Evolutionary conservation across 1,140 invertebrate genomes (phyloP).

Genomic region (Eulimnadia texana): DNA sequence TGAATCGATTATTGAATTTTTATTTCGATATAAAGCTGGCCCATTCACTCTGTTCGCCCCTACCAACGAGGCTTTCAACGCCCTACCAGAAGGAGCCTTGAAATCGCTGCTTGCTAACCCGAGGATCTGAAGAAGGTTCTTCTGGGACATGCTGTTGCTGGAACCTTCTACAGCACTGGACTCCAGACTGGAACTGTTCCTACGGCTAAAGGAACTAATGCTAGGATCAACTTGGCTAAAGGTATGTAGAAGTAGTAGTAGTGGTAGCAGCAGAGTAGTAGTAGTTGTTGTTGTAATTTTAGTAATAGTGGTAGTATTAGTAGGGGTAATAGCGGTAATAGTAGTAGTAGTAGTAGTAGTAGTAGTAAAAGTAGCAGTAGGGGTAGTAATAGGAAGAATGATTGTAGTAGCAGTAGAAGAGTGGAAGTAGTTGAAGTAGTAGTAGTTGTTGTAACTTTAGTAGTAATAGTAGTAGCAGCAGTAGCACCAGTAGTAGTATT

Average conservation of each 20-base stretch:
- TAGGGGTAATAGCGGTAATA: too few species aligned
- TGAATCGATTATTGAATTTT: constrained; percentile 19
- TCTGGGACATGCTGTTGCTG: constrained; percentile 58
- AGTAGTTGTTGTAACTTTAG: too few species aligned
- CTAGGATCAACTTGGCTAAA: neutral
- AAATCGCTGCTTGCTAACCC: constrained; percentile 39
- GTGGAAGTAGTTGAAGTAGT: too few species aligned
- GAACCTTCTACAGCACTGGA: constrained; percentile 61
- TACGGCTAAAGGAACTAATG: constrained; percentile 2
- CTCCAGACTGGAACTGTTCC: constrained; percentile 30
- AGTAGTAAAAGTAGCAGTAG: too few species aligned
- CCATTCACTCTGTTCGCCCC: constrained; percentile 71
- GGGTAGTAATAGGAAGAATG: too few species aligned
- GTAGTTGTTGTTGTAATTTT: too few species aligned
- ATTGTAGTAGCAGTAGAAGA: too few species aligned
- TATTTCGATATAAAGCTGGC: constrained; percentile 18
- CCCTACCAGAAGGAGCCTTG: constrained; percentile 43
- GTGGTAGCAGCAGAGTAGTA: too few species aligned
- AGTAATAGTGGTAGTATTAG: too few species aligned
- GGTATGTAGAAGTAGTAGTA: constrained; percentile 4
- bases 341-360: too few species aligned
- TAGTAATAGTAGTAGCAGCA: too few species aligned
- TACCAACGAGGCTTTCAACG: constrained; percentile 57
- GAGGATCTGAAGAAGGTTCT: constrained; percentile 54
- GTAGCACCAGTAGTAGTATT: too few species aligned